phyloP scores from a whole-genome alignment of 2,113 vertebrate species.

The Verasper variegatus region DNA sequence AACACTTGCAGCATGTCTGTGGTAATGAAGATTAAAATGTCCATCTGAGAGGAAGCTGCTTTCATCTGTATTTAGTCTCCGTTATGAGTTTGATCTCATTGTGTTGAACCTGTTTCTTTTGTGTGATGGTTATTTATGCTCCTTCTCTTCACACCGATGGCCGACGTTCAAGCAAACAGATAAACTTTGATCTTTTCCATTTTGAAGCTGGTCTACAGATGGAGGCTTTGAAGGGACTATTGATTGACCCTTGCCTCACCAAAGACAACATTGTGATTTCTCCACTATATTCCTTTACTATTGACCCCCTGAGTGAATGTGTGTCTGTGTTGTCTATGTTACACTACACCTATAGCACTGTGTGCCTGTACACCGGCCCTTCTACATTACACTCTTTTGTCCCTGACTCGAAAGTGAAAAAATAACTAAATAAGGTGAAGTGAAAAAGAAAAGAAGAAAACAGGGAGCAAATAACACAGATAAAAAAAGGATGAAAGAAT shows the following conservation, averaged over 20 bases:
- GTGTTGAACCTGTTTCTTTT: not conserved
- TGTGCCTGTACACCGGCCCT: too few species aligned
- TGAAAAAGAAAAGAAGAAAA: too few species aligned
- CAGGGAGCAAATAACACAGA: not conserved
- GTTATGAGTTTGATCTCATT: not conserved
- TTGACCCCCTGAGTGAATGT: too few species aligned
- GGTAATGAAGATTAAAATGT: not conserved
- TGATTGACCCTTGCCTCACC: not conserved
- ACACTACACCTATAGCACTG: not conserved
- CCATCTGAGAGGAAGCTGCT: not conserved
- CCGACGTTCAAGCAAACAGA: not conserved
- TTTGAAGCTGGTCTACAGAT: not conserved
- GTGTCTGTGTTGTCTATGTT: too few species aligned
- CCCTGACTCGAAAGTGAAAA: too few species aligned
- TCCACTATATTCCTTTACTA: not conserved
- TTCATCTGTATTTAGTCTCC: not conserved
- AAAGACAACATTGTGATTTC: not conserved
- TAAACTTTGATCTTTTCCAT: not conserved
- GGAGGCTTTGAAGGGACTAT: not conserved
- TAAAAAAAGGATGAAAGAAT: not conserved
- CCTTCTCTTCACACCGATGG: not conserved
- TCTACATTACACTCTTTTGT: too few species aligned
- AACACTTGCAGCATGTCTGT: conserved; percentile 15
- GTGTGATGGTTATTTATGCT: not conserved
- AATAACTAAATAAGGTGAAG: too few species aligned